Evolutionary conservation across 2,797 vertebrate genomes (phyloP).

Genomic region (Manis pentadactyla): DNA sequence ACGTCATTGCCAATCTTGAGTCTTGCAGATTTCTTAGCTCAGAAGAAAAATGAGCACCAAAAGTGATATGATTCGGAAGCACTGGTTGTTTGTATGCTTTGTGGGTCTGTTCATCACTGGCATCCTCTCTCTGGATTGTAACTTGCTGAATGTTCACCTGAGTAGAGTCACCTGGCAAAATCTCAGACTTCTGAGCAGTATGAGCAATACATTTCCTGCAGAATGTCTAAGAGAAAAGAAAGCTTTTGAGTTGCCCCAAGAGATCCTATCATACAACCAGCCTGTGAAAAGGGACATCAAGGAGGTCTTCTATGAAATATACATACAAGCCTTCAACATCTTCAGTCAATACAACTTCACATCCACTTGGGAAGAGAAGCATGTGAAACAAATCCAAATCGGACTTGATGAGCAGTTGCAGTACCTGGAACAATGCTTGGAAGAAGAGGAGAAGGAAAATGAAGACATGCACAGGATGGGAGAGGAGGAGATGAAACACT

Average conservation of each 20-base stretch:
- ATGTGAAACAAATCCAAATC: constrained; percentile 66
- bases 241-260: constrained; percentile 78
- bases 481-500: background rate
- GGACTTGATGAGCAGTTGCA: constrained; percentile 73
- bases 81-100: constrained; percentile 54
- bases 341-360: constrained; percentile 64
- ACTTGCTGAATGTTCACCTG: constrained; percentile 60
- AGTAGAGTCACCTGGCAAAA: constrained; percentile 57
- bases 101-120: constrained; percentile 41
- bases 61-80: constrained; percentile 31
- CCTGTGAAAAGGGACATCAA: constrained; percentile 15
- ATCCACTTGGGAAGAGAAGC: constrained; percentile 50
- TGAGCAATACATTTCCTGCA: constrained; percentile 62
- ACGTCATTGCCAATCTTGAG: background rate
- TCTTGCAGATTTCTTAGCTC: background rate
- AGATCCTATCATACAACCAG: constrained; percentile 34
- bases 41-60: background rate
- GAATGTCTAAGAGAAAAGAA: constrained; percentile 68
- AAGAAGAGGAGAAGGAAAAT: constrained; percentile 36
- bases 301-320: constrained; percentile 65
- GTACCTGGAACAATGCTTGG: constrained; percentile 72
- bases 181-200: constrained; percentile 58
- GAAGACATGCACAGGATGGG: background rate
- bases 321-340: constrained; percentile 75
- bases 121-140: constrained; percentile 49